A percentile compares a stretch with the other conserved stretches of the same genome.
These are phyloP conservation scores for Epinotia nisella DNA, from an alignment of 2,888 invertebrate species.

Conservation along the genomic window DNA sequence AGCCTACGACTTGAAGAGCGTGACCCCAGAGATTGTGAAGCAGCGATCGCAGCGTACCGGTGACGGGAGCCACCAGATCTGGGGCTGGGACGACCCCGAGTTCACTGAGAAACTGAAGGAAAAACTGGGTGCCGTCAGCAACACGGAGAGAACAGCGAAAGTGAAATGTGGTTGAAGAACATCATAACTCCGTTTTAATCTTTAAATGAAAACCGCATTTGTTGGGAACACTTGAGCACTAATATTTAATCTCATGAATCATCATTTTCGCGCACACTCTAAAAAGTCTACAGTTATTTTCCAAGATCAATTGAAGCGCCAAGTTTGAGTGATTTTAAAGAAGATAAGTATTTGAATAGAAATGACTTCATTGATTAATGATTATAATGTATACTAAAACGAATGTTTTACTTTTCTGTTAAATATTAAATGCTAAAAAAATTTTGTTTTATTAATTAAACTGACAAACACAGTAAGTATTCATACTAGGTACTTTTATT, in stretches of 20 bases:
- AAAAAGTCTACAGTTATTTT: too few species aligned
- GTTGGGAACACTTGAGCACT: too few species aligned
- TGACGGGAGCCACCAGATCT: conserved; percentile 87
- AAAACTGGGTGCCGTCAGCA: conserved; percentile 64
- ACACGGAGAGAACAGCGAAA: conserved; percentile 57
- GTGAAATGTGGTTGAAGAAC: conserved; percentile 50
- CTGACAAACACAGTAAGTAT: background rate
- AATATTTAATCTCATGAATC: too few species aligned
- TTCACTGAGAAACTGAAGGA: conserved; percentile 79
- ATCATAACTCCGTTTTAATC: background rate
- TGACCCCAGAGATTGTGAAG: conserved; percentile 86
- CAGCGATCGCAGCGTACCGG: conserved; percentile 87
- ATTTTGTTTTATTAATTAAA: background rate
- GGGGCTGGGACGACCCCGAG: conserved; percentile 89
- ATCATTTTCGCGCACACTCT: too few species aligned
- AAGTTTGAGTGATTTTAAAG: background rate
- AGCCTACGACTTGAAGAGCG: conserved; percentile 91
- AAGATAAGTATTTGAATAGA: background rate
- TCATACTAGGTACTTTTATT: too few species aligned
- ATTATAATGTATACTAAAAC: background rate
- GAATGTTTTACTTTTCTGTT: background rate
- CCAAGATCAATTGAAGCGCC: conserved; percentile 6
- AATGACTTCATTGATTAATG: conserved; percentile 7
- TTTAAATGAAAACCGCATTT: too few species aligned
- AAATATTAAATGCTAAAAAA: background rate